Conservation (phyloP, 2,113 vertebrate genomes). For the Neopipo cinnamomea region DNA sequence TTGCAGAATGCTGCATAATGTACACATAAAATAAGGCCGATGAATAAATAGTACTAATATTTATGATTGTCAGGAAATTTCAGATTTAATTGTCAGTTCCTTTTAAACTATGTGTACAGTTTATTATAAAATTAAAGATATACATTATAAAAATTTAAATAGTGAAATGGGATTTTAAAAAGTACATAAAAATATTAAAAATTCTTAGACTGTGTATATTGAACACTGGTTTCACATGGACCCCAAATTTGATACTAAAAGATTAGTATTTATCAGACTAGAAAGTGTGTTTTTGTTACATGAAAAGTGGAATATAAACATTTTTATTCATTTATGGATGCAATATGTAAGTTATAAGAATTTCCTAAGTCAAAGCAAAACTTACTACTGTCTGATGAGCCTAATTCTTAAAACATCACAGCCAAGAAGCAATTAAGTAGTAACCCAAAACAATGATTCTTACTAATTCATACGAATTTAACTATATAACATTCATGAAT, state of each 20-base stretch:
- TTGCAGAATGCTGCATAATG: not conserved
- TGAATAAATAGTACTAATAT: not conserved
- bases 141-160: not conserved
- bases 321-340: not conserved
- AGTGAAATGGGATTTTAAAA: not conserved
- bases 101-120: not conserved
- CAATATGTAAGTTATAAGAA: not conserved
- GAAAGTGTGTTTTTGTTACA: not conserved
- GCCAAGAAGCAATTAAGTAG: not conserved
- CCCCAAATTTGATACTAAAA: not conserved
- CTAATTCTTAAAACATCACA: not conserved
- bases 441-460: not conserved
- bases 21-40: not conserved
- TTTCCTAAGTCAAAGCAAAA: not conserved
- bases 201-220: not conserved
- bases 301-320: not conserved
- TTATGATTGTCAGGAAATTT: not conserved
- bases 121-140: not conserved
- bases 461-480: not conserved
- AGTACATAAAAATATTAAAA: not conserved
- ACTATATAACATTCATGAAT: not conserved
- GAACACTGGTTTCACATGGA: not conserved
- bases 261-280: not conserved
- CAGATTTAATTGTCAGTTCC: not conserved
- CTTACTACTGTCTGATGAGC: not conserved